A percentile compares a stretch with the other conserved stretches of the same genome.
Conservation (phyloP, 2,113 vertebrate genomes). For the Grantiella picta region DNA sequence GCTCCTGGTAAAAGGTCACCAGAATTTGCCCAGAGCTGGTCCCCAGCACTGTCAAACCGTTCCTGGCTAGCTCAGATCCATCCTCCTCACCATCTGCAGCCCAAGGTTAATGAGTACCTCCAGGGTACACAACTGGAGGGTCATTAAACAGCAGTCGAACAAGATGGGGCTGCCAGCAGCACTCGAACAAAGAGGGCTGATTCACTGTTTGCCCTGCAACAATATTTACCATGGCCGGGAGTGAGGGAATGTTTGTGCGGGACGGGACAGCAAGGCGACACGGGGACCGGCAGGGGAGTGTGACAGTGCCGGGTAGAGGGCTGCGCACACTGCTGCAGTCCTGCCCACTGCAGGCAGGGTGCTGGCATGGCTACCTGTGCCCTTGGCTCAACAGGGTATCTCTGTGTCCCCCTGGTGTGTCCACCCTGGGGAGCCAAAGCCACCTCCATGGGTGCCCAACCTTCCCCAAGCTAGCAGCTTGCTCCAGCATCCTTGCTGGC, state of each 20-base stretch:
- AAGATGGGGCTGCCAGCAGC: constrained; percentile 43
- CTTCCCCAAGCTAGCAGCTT: background rate
- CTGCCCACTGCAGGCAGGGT: background rate
- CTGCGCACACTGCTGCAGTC: background rate
- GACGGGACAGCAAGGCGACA: background rate
- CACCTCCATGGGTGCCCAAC: too few species aligned
- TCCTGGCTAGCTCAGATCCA: background rate
- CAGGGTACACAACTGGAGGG: constrained; percentile 66
- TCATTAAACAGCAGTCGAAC: constrained; percentile 71
- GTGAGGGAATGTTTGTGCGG: constrained; percentile 59
- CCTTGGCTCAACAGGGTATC: background rate
- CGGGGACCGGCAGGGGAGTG: background rate
- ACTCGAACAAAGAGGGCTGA: constrained; percentile 60
- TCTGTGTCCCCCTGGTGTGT: background rate
- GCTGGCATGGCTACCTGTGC: background rate
- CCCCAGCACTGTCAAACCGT: background rate
- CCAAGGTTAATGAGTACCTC: constrained; percentile 69
- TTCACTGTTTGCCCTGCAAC: constrained; percentile 67
- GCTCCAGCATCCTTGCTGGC: background rate
- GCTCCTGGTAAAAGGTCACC: constrained; percentile 35
- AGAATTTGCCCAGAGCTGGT: background rate
- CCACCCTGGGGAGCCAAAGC: background rate
- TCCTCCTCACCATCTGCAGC: constrained; percentile 61
- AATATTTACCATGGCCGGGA: constrained; percentile 55
- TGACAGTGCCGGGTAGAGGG: background rate